Evolutionary conservation across 2,797 vertebrate genomes (phyloP).

Genomic region (Cyclopterus lumpus): DNA sequence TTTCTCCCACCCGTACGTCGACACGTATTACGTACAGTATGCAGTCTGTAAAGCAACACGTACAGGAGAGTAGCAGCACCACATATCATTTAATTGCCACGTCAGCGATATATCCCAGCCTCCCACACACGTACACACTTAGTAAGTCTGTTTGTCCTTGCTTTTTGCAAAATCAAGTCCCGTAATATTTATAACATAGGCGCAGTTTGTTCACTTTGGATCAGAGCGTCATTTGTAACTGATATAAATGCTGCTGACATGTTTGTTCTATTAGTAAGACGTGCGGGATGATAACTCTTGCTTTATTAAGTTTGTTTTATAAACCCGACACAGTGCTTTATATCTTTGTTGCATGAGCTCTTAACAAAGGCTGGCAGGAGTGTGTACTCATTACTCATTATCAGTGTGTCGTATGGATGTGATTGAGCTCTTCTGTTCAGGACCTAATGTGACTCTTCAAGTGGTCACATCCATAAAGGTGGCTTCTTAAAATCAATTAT

Average conservation of each 20-base stretch:
- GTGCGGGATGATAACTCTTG: constrained; percentile 31
- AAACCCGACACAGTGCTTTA: constrained; percentile 35
- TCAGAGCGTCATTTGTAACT: constrained; percentile 24
- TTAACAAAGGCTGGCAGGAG: constrained; percentile 35
- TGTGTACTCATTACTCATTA: constrained; percentile 33
- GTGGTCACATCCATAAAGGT: constrained; percentile 26
- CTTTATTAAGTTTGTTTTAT: constrained; percentile 26
- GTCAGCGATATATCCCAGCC: constrained; percentile 48
- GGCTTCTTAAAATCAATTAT: constrained; percentile 26
- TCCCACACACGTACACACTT: background rate
- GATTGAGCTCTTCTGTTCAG: constrained; percentile 24
- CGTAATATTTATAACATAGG: constrained; percentile 39
- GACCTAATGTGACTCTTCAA: constrained; percentile 28
- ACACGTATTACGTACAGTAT: constrained; percentile 38
- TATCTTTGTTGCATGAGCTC: constrained; percentile 37
- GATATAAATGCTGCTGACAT: constrained; percentile 40
- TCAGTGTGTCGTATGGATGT: constrained; percentile 34
- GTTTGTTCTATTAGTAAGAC: constrained; percentile 40
- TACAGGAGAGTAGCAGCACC: constrained; percentile 31
- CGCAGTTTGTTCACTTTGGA: constrained; percentile 38
- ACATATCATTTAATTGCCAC: constrained; percentile 45
- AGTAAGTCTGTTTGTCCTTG: constrained; percentile 14
- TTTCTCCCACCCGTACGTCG: constrained; percentile 21
- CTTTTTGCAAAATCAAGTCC: constrained; percentile 22
- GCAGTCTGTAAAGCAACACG: constrained; percentile 59